phyloP scores from a whole-genome alignment of 2,797 vertebrate species.

The Dryobates pubescens region DNA sequence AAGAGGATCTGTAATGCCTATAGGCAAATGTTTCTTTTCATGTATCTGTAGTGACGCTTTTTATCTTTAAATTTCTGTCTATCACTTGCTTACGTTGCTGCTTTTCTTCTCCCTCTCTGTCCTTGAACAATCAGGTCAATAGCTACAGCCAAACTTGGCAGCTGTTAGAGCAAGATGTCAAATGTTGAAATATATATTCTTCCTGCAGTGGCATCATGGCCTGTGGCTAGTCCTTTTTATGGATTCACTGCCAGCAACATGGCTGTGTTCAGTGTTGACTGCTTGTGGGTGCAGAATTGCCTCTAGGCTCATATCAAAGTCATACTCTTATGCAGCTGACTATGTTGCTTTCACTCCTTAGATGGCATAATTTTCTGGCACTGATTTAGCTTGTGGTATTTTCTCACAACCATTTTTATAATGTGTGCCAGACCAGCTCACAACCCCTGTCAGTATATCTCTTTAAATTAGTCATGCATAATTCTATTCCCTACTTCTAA shows the following conservation, averaged over 20 bases:
- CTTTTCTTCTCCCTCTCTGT: conserved; percentile 40
- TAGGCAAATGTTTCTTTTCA: neutral
- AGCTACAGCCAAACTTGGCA: conserved; percentile 66
- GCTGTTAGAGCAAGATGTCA: conserved; percentile 63
- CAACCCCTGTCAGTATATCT: neutral
- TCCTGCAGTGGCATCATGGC: conserved; percentile 54
- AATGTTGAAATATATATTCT: conserved; percentile 70
- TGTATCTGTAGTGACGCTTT: neutral
- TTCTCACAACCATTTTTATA: neutral
- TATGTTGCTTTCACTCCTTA: conserved; percentile 21
- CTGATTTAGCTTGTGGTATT: conserved; percentile 41
- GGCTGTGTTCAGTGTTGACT: neutral
- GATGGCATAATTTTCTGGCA: conserved; percentile 39
- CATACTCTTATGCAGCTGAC: conserved; percentile 42
- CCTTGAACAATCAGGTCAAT: conserved; percentile 65
- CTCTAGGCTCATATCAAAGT: conserved; percentile 53
- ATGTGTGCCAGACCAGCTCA: neutral
- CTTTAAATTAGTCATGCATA: neutral
- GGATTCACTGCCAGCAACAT: conserved; percentile 27
- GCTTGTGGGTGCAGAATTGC: neutral
- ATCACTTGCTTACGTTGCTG: neutral
- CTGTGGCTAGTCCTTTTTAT: conserved; percentile 48
- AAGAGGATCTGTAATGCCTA: neutral
- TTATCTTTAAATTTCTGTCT: conserved; percentile 22
- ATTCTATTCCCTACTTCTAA: neutral